Evolutionary conservation across 1,140 invertebrate genomes (phyloP).

Genomic region (Oscheius sp.): DNA sequence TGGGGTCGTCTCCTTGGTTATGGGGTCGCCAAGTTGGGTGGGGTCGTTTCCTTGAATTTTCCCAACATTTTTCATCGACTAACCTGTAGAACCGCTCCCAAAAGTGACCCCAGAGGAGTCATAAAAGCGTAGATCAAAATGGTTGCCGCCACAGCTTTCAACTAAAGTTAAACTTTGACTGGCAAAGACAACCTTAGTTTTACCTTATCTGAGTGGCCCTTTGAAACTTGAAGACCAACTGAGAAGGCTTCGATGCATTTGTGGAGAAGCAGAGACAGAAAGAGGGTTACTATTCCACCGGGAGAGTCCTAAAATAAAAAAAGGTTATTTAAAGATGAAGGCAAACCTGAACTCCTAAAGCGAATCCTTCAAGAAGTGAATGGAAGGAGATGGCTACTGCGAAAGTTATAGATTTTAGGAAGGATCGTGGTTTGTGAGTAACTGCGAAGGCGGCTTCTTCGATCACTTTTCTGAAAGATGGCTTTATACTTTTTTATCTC

Average conservation of each 20-base stretch:
- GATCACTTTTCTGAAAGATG: constrained; percentile 1
- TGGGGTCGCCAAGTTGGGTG: too few relatives aligned
- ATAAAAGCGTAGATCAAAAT: constrained; percentile 55
- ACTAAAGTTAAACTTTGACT: not conserved
- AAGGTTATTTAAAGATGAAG: too few relatives aligned
- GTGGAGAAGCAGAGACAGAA: constrained; percentile 56
- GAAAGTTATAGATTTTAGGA: constrained; percentile 57
- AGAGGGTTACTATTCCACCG: constrained; percentile 52
- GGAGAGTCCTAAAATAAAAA: too few relatives aligned
- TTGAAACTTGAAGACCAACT: constrained; percentile 55
- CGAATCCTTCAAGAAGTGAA: constrained; percentile 58
- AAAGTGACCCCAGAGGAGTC: constrained; percentile 53
- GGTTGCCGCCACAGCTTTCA: constrained; percentile 44
- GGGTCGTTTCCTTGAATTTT: too few relatives aligned
- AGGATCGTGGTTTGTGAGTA: not conserved
- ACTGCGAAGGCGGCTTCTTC: not conserved
- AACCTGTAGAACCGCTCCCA: constrained; percentile 39
- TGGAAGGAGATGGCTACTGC: constrained; percentile 60
- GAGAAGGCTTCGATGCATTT: constrained; percentile 58
- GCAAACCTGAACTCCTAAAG: constrained; percentile 56
- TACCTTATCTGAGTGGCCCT: constrained; percentile 44
- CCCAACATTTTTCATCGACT: too few relatives aligned
- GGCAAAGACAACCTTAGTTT: not conserved
- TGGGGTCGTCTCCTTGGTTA: not conserved
- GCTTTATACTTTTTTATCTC: too few relatives aligned